Conservation (phyloP, 2,113 vertebrate genomes). For the Oreochromis niloticus region DNA sequence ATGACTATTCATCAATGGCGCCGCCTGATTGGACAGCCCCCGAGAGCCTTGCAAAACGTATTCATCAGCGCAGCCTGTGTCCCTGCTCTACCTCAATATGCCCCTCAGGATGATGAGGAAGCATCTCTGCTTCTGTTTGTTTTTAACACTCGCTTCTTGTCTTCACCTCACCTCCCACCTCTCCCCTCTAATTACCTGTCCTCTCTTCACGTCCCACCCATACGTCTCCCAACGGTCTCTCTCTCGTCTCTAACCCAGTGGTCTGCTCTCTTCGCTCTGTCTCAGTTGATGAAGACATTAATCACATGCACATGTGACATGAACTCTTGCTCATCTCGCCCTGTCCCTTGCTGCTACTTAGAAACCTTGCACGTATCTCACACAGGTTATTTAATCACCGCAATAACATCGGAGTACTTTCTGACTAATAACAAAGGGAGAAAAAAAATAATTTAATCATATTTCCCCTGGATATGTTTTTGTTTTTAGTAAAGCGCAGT, state of each 20-base stretch:
- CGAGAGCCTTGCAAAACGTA: constrained; percentile 33
- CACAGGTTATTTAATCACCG: not conserved
- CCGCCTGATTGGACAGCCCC: constrained; percentile 60
- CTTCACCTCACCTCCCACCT: not conserved
- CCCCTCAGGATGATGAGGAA: constrained; percentile 19
- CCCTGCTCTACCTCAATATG: constrained; percentile 40
- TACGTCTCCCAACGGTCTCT: not conserved
- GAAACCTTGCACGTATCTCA: not conserved
- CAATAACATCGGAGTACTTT: not conserved
- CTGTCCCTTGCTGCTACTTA: not conserved
- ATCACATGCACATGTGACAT: not conserved
- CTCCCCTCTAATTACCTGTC: constrained; percentile 24
- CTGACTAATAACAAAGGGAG: not conserved
- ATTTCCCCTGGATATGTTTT: not conserved
- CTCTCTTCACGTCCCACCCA: not conserved
- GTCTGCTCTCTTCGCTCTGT: not conserved
- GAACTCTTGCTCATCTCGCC: not conserved
- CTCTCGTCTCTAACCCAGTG: not conserved
- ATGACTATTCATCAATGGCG: constrained; percentile 69
- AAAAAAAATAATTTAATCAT: not conserved
- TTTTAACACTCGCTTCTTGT: constrained; percentile 9
- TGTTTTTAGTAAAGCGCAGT: not conserved
- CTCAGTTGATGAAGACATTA: constrained; percentile 3
- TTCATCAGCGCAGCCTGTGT: constrained; percentile 52
- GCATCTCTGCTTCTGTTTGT: constrained; percentile 27